phyloP scores from a whole-genome alignment of 2,113 vertebrate species.

The Pedionomus torquatus region DNA sequence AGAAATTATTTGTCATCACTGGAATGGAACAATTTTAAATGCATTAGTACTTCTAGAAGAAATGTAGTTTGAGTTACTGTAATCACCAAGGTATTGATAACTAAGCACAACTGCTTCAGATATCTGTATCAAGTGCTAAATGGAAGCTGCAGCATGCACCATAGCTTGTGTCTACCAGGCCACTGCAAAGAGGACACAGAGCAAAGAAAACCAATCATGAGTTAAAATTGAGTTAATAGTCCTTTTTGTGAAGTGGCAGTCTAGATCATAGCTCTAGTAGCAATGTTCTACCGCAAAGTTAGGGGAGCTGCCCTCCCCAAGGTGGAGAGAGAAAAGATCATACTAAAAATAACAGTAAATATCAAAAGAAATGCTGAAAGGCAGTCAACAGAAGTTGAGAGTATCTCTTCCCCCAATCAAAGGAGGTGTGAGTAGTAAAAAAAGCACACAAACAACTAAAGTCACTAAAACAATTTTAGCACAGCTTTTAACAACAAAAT shows the following conservation, averaged over 20 bases:
- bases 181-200: neutral
- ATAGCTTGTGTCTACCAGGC: no score
- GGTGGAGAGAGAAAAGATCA: neutral
- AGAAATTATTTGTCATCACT: neutral
- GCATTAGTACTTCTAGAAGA: neutral
- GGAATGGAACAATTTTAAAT: neutral
- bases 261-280: fast-evolving
- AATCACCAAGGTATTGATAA: neutral
- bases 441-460: neutral
- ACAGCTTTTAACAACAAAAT: neutral
- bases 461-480: neutral
- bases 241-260: neutral
- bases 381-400: neutral
- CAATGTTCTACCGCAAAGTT: neutral
- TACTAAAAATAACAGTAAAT: neutral
- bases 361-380: neutral
- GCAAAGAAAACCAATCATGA: neutral
- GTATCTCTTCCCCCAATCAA: neutral
- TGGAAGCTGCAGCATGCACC: neutral
- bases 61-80: neutral
- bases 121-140: neutral
- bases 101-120: neutral
- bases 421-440: neutral
- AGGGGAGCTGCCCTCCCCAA: no score
- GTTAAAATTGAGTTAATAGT: neutral